Conservation (phyloP, 2,113 vertebrate species). For the Tursiops truncatus region DNA sequence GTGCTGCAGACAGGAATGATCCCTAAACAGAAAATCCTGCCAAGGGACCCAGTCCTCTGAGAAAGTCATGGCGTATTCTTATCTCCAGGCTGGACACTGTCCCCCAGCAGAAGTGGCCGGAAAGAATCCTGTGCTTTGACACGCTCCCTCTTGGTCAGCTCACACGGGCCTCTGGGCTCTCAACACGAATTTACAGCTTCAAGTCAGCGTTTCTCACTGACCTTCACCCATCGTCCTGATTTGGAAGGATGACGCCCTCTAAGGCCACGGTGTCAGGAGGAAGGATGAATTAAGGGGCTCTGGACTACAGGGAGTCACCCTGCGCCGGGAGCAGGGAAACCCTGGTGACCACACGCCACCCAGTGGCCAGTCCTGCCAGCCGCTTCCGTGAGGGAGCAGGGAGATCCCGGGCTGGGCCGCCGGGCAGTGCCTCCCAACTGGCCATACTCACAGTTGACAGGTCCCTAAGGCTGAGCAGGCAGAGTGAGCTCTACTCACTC, state of each 20-base stretch:
- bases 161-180: neutral
- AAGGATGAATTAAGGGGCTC: neutral
- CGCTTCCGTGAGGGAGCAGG: accelerated
- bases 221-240: neutral
- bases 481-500: too few species aligned
- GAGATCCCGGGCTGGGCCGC: neutral
- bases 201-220: constrained; percentile 37
- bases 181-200: constrained; percentile 28
- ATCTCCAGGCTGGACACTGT: neutral
- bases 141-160: neutral
- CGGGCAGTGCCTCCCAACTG: neutral
- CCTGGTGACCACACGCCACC: constrained; percentile 79
- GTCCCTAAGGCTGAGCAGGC: neutral
- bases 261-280: neutral
- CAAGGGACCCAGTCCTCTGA: neutral
- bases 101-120: neutral
- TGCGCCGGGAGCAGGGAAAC: constrained; percentile 30
- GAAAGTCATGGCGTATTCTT: neutral
- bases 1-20: neutral
- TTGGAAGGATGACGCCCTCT: neutral
- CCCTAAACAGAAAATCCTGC: neutral
- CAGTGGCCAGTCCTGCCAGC: constrained; percentile 69
- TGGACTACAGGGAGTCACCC: neutral
- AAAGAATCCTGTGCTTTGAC: neutral
- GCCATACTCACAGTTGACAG: neutral